Conservation (phyloP, 2,113 vertebrate species). For the Bufo gargarizans region DNA sequence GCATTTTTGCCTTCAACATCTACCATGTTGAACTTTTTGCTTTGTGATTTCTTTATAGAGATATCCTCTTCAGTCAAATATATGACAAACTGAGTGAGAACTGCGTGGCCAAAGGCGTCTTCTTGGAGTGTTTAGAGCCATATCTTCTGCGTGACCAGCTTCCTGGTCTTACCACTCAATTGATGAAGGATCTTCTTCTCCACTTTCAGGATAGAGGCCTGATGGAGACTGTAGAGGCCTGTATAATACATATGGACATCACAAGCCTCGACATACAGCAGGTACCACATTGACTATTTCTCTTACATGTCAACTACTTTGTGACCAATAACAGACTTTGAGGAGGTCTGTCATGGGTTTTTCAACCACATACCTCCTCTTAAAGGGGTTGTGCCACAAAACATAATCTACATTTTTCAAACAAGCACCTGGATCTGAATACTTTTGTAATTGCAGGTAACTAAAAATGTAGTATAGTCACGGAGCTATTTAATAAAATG, state of each 20-base stretch:
- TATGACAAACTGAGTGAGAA: conserved; percentile 90
- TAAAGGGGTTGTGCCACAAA: too few species aligned
- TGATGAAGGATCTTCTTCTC: conserved; percentile 92
- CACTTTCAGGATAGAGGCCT: conserved; percentile 92
- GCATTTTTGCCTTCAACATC: too few species aligned
- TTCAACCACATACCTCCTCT: too few species aligned
- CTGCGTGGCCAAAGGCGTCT: conserved; percentile 89
- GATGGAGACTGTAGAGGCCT: conserved; percentile 94
- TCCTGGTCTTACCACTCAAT: conserved; percentile 86
- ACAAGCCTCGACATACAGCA: conserved; percentile 96
- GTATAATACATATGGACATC: conserved; percentile 95
- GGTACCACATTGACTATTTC: conserved; percentile 68
- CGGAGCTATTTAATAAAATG: too few species aligned
- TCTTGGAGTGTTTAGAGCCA: conserved; percentile 91
- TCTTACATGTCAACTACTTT: background rate
- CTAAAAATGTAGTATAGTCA: too few species aligned
- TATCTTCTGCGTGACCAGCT: conserved; percentile 92
- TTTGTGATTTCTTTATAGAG: conserved; percentile 70
- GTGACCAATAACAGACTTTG: background rate
- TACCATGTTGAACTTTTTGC: background rate
- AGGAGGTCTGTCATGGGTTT: too few species aligned
- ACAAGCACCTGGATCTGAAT: too few species aligned
- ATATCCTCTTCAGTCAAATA: conserved; percentile 91
- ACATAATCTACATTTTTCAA: too few species aligned
- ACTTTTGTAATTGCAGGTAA: too few species aligned